These are phyloP conservation scores for Anguilla japonica DNA, from an alignment of 2,113 vertebrate species.

Conservation along the genomic window DNA sequence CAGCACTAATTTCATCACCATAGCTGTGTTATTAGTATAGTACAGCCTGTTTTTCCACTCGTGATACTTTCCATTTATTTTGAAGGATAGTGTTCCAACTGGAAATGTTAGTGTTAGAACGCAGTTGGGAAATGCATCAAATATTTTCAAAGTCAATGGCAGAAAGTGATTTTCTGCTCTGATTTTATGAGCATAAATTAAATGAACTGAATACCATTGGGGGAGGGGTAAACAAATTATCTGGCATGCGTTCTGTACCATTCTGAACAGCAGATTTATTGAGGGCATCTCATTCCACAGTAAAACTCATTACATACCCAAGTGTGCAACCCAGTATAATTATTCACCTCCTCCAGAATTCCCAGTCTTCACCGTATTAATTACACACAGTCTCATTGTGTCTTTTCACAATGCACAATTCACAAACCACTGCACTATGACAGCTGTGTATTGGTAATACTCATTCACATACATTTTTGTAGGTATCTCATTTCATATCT, in stretches of 20 bases:
- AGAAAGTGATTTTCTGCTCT: too few species aligned
- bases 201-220: neutral
- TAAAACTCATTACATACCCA: neutral
- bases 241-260: neutral
- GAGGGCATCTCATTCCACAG: neutral
- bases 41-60: neutral
- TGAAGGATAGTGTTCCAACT: neutral
- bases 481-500: neutral
- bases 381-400: neutral
- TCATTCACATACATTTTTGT: neutral
- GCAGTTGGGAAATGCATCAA: neutral
- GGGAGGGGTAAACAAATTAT: neutral
- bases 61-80: neutral
- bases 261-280: conserved; percentile 10
- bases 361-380: neutral
- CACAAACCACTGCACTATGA: neutral
- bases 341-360: conserved; percentile 12
- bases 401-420: neutral
- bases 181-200: too few species aligned
- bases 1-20: too few species aligned
- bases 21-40: too few species aligned
- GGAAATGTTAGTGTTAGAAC: neutral
- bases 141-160: neutral
- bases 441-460: neutral
- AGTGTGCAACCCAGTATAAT: neutral